Evolutionary conservation across 2,797 vertebrate genomes (phyloP).

Genomic region (Rhynchotus rufescens): DNA sequence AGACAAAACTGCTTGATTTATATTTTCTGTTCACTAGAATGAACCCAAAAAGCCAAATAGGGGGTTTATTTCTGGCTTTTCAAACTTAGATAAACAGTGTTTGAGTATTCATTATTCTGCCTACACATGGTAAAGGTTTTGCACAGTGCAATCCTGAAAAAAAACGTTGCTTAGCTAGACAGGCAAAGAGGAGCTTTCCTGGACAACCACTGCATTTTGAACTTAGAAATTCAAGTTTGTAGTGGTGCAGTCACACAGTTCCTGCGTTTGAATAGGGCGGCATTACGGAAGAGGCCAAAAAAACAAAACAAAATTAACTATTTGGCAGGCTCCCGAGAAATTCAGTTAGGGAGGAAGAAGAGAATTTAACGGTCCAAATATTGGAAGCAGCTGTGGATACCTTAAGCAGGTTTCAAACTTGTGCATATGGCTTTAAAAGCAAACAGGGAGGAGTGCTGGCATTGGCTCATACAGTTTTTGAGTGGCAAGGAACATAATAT

Average conservation of each 20-base stretch:
- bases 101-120: neutral
- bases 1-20: neutral
- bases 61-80: neutral
- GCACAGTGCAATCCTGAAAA: neutral
- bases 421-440: slow-evolving; percentile 68
- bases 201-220: neutral
- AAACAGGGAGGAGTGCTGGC: slow-evolving; percentile 41
- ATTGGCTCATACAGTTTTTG: slow-evolving; percentile 48
- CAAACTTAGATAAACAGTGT: neutral
- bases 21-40: neutral
- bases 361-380: slow-evolving; percentile 75
- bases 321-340: slow-evolving; percentile 43
- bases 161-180: neutral
- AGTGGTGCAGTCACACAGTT: slow-evolving; percentile 27
- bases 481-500: slow-evolving; percentile 73
- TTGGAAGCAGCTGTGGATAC: slow-evolving; percentile 83
- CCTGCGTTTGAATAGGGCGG: slow-evolving; percentile 29
- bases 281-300: slow-evolving; percentile 29
- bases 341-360: slow-evolving; percentile 74
- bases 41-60: neutral
- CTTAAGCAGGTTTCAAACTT: slow-evolving; percentile 78
- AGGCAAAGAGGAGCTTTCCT: neutral
- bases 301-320: slow-evolving; percentile 43
- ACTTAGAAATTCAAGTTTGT: neutral
- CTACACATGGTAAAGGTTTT: neutral